A percentile compares a stretch with the other conserved stretches of the same genome.
These are phyloP conservation scores for Echinops telfairi DNA, from an alignment of 2,113 vertebrate genomes.

Conservation along the genomic window DNA sequence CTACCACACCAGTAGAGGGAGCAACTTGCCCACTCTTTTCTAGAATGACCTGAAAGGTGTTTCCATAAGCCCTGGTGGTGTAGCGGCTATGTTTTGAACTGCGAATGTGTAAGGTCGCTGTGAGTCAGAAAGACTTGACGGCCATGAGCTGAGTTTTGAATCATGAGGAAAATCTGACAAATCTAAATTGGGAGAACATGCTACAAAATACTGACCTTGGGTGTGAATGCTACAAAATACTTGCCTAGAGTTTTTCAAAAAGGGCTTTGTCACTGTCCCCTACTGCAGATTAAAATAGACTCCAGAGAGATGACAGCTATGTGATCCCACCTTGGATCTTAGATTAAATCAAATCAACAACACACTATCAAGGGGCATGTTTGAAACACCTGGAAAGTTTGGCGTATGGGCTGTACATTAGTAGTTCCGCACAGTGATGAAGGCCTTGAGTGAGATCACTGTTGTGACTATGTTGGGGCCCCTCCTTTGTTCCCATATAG, in stretches of 20 bases:
- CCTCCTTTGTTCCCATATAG: background rate
- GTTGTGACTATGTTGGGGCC: no score
- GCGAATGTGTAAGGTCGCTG: no score
- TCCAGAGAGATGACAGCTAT: background rate
- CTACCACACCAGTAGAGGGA: constrained; percentile 39
- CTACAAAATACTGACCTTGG: background rate
- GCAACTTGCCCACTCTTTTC: constrained; percentile 12
- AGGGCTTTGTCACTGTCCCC: background rate
- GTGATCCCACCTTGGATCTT: background rate
- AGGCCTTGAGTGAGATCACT: background rate
- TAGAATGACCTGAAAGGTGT: background rate
- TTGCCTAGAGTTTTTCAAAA: background rate
- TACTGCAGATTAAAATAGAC: background rate
- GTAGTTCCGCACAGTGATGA: background rate
- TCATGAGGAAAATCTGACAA: background rate
- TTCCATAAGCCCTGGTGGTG: background rate
- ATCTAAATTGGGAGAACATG: background rate
- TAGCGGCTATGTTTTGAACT: no score
- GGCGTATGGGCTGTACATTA: background rate
- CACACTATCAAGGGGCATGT: background rate
- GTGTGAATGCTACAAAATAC: no score
- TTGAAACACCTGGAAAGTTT: background rate
- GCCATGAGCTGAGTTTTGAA: background rate
- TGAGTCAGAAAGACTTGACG: background rate
- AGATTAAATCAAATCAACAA: background rate